Base-by-base conservation (phyloP, 2,888 invertebrate species). In the Rhamphomyia laevipes region DNA sequence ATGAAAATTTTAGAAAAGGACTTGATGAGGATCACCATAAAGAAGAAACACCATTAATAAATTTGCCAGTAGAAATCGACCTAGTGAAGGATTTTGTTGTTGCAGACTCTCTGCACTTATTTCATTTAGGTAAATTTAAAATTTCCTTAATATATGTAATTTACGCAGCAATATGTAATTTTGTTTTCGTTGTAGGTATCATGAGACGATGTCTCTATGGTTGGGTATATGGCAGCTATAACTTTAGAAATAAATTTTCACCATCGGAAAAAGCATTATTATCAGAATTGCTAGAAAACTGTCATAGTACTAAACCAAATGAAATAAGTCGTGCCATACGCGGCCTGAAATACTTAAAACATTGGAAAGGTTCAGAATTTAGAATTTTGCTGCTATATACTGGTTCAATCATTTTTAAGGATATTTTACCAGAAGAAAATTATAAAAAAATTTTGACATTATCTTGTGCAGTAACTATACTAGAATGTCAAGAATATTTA, bases 281-380 rank as follows among this genome's bases (percentile, higher is more conserved):
- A 9, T 30, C 30, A 9, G 30, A 30, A 11, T 11, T 15, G 10
- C 27, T 43, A 3, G 37, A 51, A 49, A 47, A 53, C 49, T 46
- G 46, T 44, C 53, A 53, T 38, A 51, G 37, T 37, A 47, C 35
- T 46, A 54, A 43, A 40, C 55, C 55, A 16, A 41, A 30, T 30
- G 55, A 55, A 45, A 48, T 56, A 23, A 53, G 55, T 40, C 38
- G 51, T 41, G 41, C 53, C 40, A 48, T 58, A 44, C 50, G 58
- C 47, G 50, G 42, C 33, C 33, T 57, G n/a, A 51, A 56, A 46
- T 49, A 33, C 45, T 46, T 57, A 37, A 54, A 55, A 47, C 50
- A 46, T 50, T 58, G 57, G 57, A 57, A 57, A 55, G 58, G 53
- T 12, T 38, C 51, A 42, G 54, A 55, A 47, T 57, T 43, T 50